These are phyloP conservation scores for Ormia ochracea DNA, from an alignment of 2,888 invertebrate genomes.

Conservation along the genomic window DNA sequence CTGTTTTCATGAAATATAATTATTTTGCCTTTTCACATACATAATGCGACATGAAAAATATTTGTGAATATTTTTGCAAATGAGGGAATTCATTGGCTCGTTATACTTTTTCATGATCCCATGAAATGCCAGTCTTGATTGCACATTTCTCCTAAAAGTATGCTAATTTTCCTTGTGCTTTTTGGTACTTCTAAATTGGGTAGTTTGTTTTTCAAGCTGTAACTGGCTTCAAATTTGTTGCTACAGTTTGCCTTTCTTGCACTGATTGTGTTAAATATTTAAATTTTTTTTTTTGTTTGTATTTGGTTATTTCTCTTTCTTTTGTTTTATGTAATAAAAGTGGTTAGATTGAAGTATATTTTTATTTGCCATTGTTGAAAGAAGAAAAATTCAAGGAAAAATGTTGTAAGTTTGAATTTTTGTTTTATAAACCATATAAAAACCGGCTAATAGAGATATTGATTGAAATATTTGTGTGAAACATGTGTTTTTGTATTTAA, in stretches of 20 bases:
- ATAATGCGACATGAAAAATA: not conserved
- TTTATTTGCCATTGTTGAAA: too few species aligned
- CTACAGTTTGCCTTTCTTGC: conserved; percentile 21
- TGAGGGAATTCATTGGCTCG: conserved; percentile 4
- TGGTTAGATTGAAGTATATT: not conserved
- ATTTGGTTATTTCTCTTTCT: not conserved
- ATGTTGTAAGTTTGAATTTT: too few species aligned
- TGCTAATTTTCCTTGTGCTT: conserved; percentile 56
- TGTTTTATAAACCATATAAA: too few species aligned
- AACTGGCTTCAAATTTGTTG: not conserved
- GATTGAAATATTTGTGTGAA: too few species aligned
- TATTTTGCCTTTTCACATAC: conserved; percentile 3
- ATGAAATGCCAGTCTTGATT: not conserved
- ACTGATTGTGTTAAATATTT: not conserved
- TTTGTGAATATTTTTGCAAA: not conserved
- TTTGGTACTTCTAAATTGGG: conserved; percentile 57
- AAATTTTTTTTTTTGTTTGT: not conserved
- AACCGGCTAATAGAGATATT: too few species aligned
- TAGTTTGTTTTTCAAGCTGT: conserved; percentile 11
- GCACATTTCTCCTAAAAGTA: conserved; percentile 40
- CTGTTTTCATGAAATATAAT: conserved; percentile 15
- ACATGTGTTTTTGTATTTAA: too few species aligned
- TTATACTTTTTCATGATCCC: not conserved
- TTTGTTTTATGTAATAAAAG: not conserved
- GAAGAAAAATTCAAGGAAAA: too few species aligned